phyloP scores from a whole-genome alignment of 2,888 invertebrate genomes.

The Platerodrilus igneus region DNA sequence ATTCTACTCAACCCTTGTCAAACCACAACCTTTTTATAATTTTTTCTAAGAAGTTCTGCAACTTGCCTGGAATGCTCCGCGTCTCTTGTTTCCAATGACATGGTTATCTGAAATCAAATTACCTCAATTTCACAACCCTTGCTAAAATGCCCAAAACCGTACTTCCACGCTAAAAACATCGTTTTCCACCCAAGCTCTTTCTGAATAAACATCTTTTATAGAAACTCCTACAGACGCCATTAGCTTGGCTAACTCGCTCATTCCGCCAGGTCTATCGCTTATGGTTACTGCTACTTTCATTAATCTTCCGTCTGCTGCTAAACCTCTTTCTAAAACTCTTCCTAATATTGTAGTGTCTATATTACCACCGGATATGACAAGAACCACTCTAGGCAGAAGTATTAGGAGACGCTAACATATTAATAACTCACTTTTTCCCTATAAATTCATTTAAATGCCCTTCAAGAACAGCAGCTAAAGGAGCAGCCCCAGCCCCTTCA shows the following conservation, averaged over 20 bases:
- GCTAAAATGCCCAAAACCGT: too few relatives aligned
- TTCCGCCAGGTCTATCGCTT: slow-evolving; percentile 76
- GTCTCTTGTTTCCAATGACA: too few relatives aligned
- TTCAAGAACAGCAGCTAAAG: slow-evolving; percentile 78
- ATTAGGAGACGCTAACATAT: neutral
- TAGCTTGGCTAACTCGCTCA: slow-evolving; percentile 70
- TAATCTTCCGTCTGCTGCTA: slow-evolving; percentile 75
- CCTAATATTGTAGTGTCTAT: slow-evolving; percentile 84
- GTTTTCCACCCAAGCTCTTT: slow-evolving; percentile 81
- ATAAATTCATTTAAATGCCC: slow-evolving; percentile 74
- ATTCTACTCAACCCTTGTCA: too few relatives aligned
- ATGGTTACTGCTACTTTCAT: slow-evolving; percentile 67
- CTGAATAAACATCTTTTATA: slow-evolving; percentile 89
- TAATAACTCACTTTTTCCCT: slow-evolving; percentile 63
- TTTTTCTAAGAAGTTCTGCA: too few relatives aligned
- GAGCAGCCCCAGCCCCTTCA: slow-evolving; percentile 85
- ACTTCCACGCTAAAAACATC: slow-evolving; percentile 72
- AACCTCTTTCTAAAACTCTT: slow-evolving; percentile 74
- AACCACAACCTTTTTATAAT: too few relatives aligned
- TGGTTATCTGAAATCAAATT: too few relatives aligned
- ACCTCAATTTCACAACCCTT: too few relatives aligned
- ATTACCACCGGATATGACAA: slow-evolving; percentile 79
- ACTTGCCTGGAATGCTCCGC: too few relatives aligned
- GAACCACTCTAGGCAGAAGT: slow-evolving; percentile 59
- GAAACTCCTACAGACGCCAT: slow-evolving; percentile 69